Evolutionary conservation across 2,888 invertebrate species (phyloP).

Genomic region (Anaspis maculata): DNA sequence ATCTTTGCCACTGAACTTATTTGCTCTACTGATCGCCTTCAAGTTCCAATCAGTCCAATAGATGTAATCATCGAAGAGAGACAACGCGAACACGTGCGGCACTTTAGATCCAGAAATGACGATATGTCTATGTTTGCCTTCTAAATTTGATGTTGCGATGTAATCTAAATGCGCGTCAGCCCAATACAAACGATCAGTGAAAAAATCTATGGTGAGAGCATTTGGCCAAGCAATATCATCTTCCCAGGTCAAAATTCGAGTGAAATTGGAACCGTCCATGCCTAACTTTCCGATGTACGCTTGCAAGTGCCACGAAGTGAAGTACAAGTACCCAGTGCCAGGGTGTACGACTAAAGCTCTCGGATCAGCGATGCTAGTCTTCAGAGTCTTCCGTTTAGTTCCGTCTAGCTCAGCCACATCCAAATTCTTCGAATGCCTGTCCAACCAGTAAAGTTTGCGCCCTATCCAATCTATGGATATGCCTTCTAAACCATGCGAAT

Average conservation of each 20-base stretch:
- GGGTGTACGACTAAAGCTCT: slow-evolving; percentile 93
- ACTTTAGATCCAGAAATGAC: slow-evolving; percentile 73
- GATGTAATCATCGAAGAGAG: slow-evolving; percentile 85
- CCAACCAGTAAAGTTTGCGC: slow-evolving; percentile 94
- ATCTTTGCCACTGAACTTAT: slow-evolving; percentile 82
- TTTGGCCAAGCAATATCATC: slow-evolving; percentile 98
- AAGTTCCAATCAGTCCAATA: slow-evolving; percentile 99
- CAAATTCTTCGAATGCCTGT: slow-evolving; percentile 87
- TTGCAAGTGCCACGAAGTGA: slow-evolving; percentile 92
- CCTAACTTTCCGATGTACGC: slow-evolving; percentile 95
- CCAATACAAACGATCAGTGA: slow-evolving; percentile 92
- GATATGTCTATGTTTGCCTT: slow-evolving; percentile 79
- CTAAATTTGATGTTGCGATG: slow-evolving; percentile 89
- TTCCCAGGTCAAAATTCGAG: slow-evolving; percentile 82
- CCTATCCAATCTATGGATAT: slow-evolving; percentile 96
- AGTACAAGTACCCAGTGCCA: slow-evolving; percentile 86
- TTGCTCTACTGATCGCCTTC: slow-evolving; percentile 82
- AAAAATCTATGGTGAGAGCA: slow-evolving; percentile 92
- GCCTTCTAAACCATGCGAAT: slow-evolving; percentile 95
- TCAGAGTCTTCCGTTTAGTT: slow-evolving; percentile 79
- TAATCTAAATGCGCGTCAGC: slow-evolving; percentile 98
- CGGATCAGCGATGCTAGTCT: slow-evolving; percentile 85
- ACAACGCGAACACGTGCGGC: slow-evolving; percentile 93
- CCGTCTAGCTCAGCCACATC: slow-evolving; percentile 94
- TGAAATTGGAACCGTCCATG: slow-evolving; percentile 92